Evolutionary conservation across 2,113 vertebrate species (phyloP), one percentile per base, ranked within the genome.

Genomic region (Pseudolaguvia tuberculata): DNA sequence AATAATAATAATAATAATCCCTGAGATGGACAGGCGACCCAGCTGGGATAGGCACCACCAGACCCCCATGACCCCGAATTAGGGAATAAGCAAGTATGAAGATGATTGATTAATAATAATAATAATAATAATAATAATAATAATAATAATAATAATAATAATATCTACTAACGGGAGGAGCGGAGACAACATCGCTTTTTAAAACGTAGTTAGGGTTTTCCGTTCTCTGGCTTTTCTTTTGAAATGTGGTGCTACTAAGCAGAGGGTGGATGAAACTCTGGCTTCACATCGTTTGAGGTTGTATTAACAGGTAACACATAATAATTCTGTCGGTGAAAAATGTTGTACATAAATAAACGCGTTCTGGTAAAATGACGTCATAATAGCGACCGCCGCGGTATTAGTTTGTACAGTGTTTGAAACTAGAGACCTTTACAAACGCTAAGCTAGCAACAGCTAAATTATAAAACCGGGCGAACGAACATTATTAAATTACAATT

Each of bases 281-380:
- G 31, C 59, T 76, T 79, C 73, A 72, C 55, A 13, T 21, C 21
- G 14, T 57, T 72, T 13, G 62, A 12, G 21, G 5, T 7, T 39
- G 35, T 59, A 76, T 59, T 62, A 72, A 29, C 31, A 53, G 73
- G 73, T 76, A 35, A 67, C 72, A 61, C 29, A 20, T 27, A 25
- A 42, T 48, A 25, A 66, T 7, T 0, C 1, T 65, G 23, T 25
- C 1, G 3, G 7, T 8, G 2, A 48, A 6, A 47, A 2, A 15
- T 15, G 2, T 27, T 13, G 48, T 47, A 12, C n/a, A n/a, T n/a
- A 3, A 23, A 14, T 10, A 57, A 3, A 23, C 21, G 17, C 2
- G 7, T 47, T 17, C 14, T 10, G 12, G 3, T 65, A 42, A 11
- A 66, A 66, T 45, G n/a, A 23, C 39, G 35, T 6, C 6, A 42